Conservation (phyloP, 2,888 invertebrate species). For the Sphinx pinastri region DNA sequence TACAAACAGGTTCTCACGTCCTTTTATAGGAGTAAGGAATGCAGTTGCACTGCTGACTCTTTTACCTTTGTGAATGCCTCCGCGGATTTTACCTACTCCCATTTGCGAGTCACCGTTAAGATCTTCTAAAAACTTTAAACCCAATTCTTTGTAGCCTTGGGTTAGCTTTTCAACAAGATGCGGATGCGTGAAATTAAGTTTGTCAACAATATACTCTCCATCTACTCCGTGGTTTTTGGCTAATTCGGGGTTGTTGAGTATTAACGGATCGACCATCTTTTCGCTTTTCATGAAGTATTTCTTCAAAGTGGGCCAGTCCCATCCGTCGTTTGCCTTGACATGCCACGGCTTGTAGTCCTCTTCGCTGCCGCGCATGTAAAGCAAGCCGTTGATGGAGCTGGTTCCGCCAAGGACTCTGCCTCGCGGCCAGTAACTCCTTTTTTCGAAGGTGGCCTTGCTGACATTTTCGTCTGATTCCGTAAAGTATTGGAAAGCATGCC, state of each 20-base stretch:
- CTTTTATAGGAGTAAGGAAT: constrained; percentile 62
- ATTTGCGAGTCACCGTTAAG: constrained; percentile 76
- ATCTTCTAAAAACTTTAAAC: constrained; percentile 70
- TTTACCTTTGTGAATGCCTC: constrained; percentile 75
- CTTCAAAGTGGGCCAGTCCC: constrained; percentile 71
- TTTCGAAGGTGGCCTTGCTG: constrained; percentile 54
- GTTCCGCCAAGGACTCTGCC: constrained; percentile 74
- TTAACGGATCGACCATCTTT: constrained; percentile 67
- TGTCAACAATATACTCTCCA: constrained; percentile 79
- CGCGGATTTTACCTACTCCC: constrained; percentile 81
- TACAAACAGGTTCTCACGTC: constrained; percentile 65
- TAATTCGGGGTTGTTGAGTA: constrained; percentile 64
- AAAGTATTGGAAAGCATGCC: constrained; percentile 65
- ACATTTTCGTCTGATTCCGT: constrained; percentile 64
- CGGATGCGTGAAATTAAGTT: constrained; percentile 70
- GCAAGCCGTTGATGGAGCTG: constrained; percentile 71
- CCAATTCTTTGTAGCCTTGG: constrained; percentile 77
- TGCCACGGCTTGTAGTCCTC: constrained; percentile 72
- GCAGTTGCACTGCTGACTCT: constrained; percentile 83
- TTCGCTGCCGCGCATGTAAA: constrained; percentile 70
- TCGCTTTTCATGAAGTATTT: constrained; percentile 74
- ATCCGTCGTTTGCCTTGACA: constrained; percentile 59
- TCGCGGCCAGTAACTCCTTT: constrained; percentile 71
- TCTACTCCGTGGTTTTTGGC: constrained; percentile 71
- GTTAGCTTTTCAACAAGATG: constrained; percentile 62